phyloP scores from a whole-genome alignment of 2,797 vertebrate species.

The Anas capensis region DNA sequence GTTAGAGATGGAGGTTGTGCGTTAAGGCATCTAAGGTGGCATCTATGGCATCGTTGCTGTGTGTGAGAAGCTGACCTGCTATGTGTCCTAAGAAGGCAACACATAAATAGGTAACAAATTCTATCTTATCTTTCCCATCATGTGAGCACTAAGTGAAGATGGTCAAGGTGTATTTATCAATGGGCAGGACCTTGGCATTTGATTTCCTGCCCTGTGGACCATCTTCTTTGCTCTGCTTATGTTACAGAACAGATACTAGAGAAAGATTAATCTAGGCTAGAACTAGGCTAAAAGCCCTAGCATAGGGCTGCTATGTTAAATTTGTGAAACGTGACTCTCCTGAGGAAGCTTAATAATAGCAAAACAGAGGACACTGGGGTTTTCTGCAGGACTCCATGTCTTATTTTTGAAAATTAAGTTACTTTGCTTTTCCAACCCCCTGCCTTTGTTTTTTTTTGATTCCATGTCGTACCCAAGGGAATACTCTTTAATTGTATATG shows the following conservation, averaged over 20 bases:
- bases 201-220: background rate
- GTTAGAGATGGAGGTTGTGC: fast-evolving
- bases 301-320: background rate
- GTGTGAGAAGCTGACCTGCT: background rate
- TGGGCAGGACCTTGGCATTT: background rate
- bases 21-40: background rate
- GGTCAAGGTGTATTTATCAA: background rate
- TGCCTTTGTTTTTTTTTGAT: background rate
- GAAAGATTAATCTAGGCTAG: background rate
- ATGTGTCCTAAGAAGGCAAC: fast-evolving
- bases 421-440: background rate
- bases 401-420: background rate
- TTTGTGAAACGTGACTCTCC: background rate
- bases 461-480: background rate
- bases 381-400: background rate
- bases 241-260: background rate
- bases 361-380: background rate
- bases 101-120: background rate
- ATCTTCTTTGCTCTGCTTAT: background rate
- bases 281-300: background rate
- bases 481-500: background rate
- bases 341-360: background rate
- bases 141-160: background rate
- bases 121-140: background rate
- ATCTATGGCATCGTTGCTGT: fast-evolving